Base-by-base conservation (phyloP, 2,113 vertebrate genomes). In the Cyanistes caeruleus region DNA sequence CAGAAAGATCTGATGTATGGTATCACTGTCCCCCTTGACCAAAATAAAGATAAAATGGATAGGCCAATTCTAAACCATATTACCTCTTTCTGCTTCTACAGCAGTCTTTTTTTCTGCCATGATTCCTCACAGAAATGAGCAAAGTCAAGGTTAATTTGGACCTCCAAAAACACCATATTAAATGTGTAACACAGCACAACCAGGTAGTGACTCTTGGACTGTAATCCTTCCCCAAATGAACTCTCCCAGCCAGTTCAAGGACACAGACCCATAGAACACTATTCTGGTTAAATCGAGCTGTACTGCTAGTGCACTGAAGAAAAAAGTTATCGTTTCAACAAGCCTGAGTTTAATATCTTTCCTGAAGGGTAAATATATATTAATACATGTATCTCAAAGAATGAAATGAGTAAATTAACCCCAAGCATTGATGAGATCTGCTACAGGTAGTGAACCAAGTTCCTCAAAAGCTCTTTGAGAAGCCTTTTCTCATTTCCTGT, bases 401-500 rank as follows among this genome's bases (percentile, higher is more conserved):
- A 84, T 6, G 68, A 72, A 95, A 81, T 63, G 35, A 74, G 35
- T 35, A 31, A 95, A 84, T 79, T 96, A 87, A 91, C 30, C 33
- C 9, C 13, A 67, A 64, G 19, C n/a, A 37, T 16, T 79, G 44
- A 79, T 39, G 70, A 76, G 10, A 84, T 92, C 76, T 86, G 43
- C 52, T 74, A 58, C 76, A 90, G 27, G 10, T 81, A 79, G 74
- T 76, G 51, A 89, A 65, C 37, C 35, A 69, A 58, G 72, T 39
- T 89, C 33, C 58, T 62, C 41, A 89, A 87, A 82, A 58, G 10
- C 46, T 79, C 19, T 91, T 76, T 83, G 58, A 83, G 58, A 10
- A 51, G 9, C 10, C 21, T 87, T 94, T 94, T 95, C 67, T 90
- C 68, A 80, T 94, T 96, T 93, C 51, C 39, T 77, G 78, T 93